Percentiles rank a stretch among this genome's conserved stretches.
phyloP scores from a whole-genome alignment of 2,888 invertebrate genomes.

The Drosophila nr. perissopoda region DNA sequence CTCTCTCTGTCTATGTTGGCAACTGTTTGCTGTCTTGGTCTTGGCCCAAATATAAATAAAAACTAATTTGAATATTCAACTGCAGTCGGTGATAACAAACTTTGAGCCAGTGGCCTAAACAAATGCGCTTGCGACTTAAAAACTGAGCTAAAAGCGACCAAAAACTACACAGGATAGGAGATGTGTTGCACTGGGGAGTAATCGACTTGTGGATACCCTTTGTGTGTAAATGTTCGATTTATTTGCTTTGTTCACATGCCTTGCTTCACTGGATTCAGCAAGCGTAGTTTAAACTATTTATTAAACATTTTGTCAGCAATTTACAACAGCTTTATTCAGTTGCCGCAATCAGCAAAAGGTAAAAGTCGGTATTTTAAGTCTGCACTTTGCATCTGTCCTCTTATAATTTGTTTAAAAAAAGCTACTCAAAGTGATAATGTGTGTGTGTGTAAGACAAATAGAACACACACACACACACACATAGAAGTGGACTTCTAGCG shows the following conservation, averaged over 20 bases:
- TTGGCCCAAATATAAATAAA: conserved; percentile 15
- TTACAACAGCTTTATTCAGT: not conserved
- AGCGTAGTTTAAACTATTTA: not conserved
- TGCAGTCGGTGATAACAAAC: conserved; percentile 71
- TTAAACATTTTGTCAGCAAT: not conserved
- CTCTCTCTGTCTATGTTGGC: not conserved
- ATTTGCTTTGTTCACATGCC: too few relatives aligned
- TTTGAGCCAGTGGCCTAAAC: conserved; percentile 60
- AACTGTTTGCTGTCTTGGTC: conserved; percentile 11
- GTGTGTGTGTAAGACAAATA: conserved; percentile 2
- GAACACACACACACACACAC: conserved; percentile 5
- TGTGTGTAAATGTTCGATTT: too few relatives aligned
- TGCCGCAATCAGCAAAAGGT: not conserved
- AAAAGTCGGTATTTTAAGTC: not conserved
- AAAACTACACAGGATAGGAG: not conserved
- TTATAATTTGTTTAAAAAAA: conserved; percentile 3
- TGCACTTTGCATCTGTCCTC: not conserved
- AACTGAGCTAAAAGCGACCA: conserved; percentile 34
- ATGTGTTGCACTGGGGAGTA: not conserved
- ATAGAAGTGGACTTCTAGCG: conserved; percentile 2
- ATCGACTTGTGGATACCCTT: conserved; percentile 18
- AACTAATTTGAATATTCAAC: conserved; percentile 72
- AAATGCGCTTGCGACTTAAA: conserved; percentile 53
- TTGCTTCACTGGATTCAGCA: too few relatives aligned
- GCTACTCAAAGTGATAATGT: conserved; percentile 5